Conservation (phyloP, 2,888 invertebrate species). For the Trissoscelio sp. region DNA sequence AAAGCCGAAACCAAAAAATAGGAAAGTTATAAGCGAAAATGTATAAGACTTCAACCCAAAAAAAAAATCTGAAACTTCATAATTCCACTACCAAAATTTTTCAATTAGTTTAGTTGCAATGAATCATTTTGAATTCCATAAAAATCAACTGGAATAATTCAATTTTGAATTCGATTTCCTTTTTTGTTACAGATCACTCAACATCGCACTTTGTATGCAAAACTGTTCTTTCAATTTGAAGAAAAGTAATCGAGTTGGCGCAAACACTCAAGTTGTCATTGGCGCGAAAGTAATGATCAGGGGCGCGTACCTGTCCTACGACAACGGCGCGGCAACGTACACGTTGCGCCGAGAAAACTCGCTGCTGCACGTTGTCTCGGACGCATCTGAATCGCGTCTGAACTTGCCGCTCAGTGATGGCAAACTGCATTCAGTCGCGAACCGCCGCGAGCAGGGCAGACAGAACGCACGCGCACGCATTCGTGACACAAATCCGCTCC, state of each 20-base stretch:
- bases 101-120: too few species aligned
- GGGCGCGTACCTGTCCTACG: slow-evolving; percentile 63
- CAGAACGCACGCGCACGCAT: slow-evolving; percentile 78
- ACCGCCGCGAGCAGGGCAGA: slow-evolving; percentile 70
- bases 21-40: too few species aligned
- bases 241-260: neutral
- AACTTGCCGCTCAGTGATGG: slow-evolving; percentile 80
- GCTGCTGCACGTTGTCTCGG: slow-evolving; percentile 75
- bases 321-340: slow-evolving; percentile 52
- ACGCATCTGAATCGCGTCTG: slow-evolving; percentile 81
- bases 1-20: too few species aligned
- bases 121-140: too few species aligned
- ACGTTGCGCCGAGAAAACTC: slow-evolving; percentile 47
- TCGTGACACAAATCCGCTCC: slow-evolving; percentile 79
- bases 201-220: neutral
- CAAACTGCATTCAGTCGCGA: slow-evolving; percentile 79
- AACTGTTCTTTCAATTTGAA: neutral
- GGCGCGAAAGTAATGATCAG: slow-evolving; percentile 29
- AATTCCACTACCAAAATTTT: too few species aligned
- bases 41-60: too few species aligned
- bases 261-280: slow-evolving; percentile 15
- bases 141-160: too few species aligned
- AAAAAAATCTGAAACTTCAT: too few species aligned
- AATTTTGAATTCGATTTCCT: too few species aligned
- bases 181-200: too few species aligned